Evolutionary conservation across 1,140 invertebrate genomes (phyloP).

Genomic region (Lasioglossum albipes): DNA sequence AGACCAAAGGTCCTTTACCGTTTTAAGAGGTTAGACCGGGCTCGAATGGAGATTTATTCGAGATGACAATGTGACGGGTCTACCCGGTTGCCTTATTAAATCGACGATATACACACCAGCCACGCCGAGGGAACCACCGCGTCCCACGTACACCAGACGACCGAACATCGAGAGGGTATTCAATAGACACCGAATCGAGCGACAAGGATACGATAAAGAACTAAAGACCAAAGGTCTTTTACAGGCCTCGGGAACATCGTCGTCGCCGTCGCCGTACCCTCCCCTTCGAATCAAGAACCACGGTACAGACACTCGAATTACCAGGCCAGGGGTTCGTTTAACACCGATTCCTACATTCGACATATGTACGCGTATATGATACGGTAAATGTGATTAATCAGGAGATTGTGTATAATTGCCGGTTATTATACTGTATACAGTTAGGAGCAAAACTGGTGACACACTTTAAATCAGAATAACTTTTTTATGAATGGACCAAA

Average conservation of each 20-base stretch:
- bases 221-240: slow-evolving; percentile 46
- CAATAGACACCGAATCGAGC: slow-evolving; percentile 50
- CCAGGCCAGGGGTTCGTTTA: too few species aligned
- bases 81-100: slow-evolving; percentile 42
- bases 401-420: too few species aligned
- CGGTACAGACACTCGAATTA: too few species aligned
- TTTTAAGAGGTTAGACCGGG: slow-evolving; percentile 55
- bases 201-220: slow-evolving; percentile 44
- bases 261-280: not conserved
- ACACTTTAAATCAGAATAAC: too few species aligned
- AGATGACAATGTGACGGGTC: slow-evolving; percentile 62
- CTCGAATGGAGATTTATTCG: slow-evolving; percentile 58
- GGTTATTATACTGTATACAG: too few species aligned
- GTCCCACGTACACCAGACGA: not conserved
- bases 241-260: not conserved
- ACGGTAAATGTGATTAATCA: too few species aligned
- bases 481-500: too few species aligned
- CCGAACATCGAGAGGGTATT: slow-evolving; percentile 34
- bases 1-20: slow-evolving; percentile 73
- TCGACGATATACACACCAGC: slow-evolving; percentile 6
- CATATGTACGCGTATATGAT: too few species aligned
- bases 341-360: too few species aligned
- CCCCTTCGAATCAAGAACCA: not conserved
- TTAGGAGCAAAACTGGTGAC: too few species aligned
- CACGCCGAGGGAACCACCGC: too few species aligned